Conservation (phyloP, 2,113 vertebrate genomes). For the Urocitellus parryii region DNA sequence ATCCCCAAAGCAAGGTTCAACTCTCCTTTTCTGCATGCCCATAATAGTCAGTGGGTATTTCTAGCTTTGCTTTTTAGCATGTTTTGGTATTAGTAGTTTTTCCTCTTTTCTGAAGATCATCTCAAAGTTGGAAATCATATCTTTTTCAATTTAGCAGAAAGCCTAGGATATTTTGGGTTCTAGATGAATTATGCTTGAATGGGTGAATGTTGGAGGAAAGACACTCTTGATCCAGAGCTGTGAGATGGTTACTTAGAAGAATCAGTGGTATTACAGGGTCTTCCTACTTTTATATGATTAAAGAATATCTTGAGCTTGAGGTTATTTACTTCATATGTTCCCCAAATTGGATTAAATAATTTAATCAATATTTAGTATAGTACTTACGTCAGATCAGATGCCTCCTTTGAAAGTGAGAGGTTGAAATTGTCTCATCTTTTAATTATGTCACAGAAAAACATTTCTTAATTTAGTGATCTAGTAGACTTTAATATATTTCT, state of each 20-base stretch:
- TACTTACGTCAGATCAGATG: constrained; percentile 1
- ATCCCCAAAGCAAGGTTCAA: neutral
- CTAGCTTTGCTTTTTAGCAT: neutral
- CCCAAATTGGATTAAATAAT: neutral
- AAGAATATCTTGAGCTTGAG: constrained; percentile 41
- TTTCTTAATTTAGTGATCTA: constrained; percentile 55
- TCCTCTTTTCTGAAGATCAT: neutral
- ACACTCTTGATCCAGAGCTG: neutral
- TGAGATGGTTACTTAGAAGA: neutral
- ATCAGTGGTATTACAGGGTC: constrained; percentile 12
- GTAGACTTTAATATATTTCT: constrained; percentile 14
- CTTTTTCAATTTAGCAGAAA: constrained; percentile 37
- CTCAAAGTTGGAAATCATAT: neutral
- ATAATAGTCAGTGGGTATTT: constrained; percentile 14
- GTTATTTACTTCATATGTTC: neutral
- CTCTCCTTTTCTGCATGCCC: neutral
- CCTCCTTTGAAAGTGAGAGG: constrained; percentile 18
- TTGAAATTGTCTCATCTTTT: constrained; percentile 12
- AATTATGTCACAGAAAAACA: constrained; percentile 28
- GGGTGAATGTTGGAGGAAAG: neutral
- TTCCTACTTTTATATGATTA: constrained; percentile 26
- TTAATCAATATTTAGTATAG: neutral
- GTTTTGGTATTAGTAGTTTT: neutral
- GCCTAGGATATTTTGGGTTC: neutral
- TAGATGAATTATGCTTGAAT: constrained; percentile 10